These are phyloP conservation scores for Megamerina dolium DNA, from an alignment of 2,888 invertebrate genomes.

Conservation along the genomic window DNA sequence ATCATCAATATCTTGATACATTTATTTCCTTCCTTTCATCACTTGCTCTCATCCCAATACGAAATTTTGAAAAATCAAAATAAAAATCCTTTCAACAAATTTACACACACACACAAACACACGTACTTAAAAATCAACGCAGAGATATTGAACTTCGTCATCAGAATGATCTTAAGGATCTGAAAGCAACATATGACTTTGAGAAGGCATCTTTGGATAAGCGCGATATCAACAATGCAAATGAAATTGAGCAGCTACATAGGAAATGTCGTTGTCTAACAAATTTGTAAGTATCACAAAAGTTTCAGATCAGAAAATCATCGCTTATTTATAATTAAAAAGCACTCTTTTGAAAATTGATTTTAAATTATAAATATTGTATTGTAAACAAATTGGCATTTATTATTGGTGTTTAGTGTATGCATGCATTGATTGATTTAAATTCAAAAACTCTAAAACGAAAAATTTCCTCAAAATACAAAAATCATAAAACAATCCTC, in stretches of 20 bases:
- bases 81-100: neutral
- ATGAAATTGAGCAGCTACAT: slow-evolving; percentile 55
- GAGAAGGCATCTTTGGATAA: slow-evolving; percentile 47
- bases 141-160: slow-evolving; percentile 52
- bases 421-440: too few relatives aligned
- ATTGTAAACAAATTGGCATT: too few relatives aligned
- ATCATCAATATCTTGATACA: neutral
- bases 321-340: too few relatives aligned
- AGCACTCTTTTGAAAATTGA: too few relatives aligned
- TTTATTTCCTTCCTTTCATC: neutral
- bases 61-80: too few relatives aligned
- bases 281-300: slow-evolving; percentile 51
- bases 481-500: too few relatives aligned
- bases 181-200: slow-evolving; percentile 46
- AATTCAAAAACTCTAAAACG: too few relatives aligned
- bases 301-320: too few relatives aligned
- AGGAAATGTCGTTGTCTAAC: slow-evolving; percentile 55
- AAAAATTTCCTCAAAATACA: too few relatives aligned
- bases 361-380: too few relatives aligned
- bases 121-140: slow-evolving; percentile 19
- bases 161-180: slow-evolving; percentile 46
- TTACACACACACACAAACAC: neutral
- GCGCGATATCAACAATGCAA: slow-evolving; percentile 52
- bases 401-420: too few relatives aligned
- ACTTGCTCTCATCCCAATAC: too few relatives aligned